Evolutionary conservation across 2,797 vertebrate genomes (phyloP), one percentile per base, ranked within the genome.

Genomic region (Pangasius krempfi): DNA sequence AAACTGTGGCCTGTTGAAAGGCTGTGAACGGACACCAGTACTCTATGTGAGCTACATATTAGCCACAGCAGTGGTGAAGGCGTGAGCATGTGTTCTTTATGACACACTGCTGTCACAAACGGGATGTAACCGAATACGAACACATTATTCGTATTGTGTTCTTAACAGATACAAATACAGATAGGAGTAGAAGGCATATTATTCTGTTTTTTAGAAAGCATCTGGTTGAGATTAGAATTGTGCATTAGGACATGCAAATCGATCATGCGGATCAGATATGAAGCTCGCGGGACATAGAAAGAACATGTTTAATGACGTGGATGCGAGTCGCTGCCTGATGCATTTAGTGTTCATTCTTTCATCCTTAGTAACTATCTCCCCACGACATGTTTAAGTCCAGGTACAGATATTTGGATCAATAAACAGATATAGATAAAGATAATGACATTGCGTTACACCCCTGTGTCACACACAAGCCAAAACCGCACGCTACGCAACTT

Each of bases 1-100:
- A 83, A 83, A n/a, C 22, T 37, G 64, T 37, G 47, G 83, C 66
- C 50, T 37, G 83, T 16, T 27, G 83, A 64, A 83, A 66, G 60
- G 40, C 60, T 16, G 27, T 30, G 60, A 85, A 70, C 40, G 9
- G 66, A 54, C 44, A 62, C 22, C 4, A 12, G 18, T 82, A 64
- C 60, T 27, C 8, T 3, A 14, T 25, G 27, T 75, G 40, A 73
- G 22, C 72, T 76, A 6, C 27, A 4, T 18, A 64, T 83, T 47
- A 20, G 40, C 40, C 44, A 1, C 44, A 50, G 40, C 60, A 47
- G 81, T 14, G 3, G 7, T 47, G 22, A 68, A 7, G 83, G 64
- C 4, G n/a, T 6, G 40, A 50, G 16, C 16, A 30, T 3, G 27
- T 33, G 62, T 13, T 20, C 1, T 12, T 47, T 12, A 7, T 7